These are phyloP conservation scores for Dichetophora obliterata DNA, from an alignment of 2,888 invertebrate genomes.

Conservation along the genomic window DNA sequence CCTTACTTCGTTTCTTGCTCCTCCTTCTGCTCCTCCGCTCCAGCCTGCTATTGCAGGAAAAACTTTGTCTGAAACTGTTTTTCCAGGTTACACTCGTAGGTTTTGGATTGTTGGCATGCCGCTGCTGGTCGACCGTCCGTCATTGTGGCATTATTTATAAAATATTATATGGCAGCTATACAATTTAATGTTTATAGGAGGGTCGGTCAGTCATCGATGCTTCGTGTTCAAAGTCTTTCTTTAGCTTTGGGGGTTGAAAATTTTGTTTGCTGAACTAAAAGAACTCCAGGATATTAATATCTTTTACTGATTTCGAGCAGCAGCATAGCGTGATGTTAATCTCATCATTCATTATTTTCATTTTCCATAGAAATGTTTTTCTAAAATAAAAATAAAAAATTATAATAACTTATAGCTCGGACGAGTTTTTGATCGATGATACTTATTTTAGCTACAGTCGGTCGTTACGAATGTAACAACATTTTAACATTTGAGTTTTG, in stretches of 20 bases:
- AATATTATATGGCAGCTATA: neutral
- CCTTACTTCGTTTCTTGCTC: conserved; percentile 2
- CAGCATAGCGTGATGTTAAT: conserved; percentile 7
- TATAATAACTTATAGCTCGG: neutral
- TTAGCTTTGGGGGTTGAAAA: neutral
- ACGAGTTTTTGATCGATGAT: neutral
- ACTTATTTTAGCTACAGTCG: conserved; percentile 7
- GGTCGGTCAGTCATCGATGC: neutral
- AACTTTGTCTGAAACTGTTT: neutral
- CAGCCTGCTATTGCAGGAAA: neutral
- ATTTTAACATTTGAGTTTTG: neutral
- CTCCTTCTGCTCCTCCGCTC: too few species aligned
- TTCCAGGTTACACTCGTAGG: neutral
- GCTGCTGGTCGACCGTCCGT: neutral
- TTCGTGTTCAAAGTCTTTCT: neutral
- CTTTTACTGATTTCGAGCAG: neutral
- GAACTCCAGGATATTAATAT: conserved; percentile 5
- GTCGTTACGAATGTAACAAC: neutral
- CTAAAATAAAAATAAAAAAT: neutral
- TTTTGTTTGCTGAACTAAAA: neutral
- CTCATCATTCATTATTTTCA: conserved; percentile 9
- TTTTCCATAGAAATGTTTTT: too few species aligned
- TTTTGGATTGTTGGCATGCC: conserved; percentile 4
- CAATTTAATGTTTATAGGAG: neutral
- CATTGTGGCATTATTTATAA: conserved; percentile 25